phyloP scores from a whole-genome alignment of 2,797 vertebrate genomes.

The Sebastes iracundus region DNA sequence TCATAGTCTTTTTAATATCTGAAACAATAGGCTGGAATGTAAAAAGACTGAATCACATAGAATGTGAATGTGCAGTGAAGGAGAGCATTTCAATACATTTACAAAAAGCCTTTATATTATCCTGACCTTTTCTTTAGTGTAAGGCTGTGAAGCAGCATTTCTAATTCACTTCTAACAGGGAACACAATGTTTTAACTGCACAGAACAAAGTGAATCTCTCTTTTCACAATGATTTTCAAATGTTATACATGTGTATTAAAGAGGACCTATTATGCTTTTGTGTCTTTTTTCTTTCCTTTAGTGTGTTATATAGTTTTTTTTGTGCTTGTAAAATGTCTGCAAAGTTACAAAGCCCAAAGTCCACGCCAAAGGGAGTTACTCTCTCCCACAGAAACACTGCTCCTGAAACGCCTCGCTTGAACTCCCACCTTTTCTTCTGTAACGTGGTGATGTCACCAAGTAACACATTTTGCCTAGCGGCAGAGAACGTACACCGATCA shows the following conservation, averaged over 20 bases:
- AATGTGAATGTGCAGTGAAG: conserved; percentile 20
- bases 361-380: no score
- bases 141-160: background rate
- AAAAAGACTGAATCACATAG: background rate
- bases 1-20: conserved; percentile 3
- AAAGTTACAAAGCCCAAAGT: no score
- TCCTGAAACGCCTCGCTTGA: no score
- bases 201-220: background rate
- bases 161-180: background rate
- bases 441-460: no score
- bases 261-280: no score
- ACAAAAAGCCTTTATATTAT: conserved; percentile 20
- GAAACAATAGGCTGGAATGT: background rate
- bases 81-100: conserved; percentile 20
- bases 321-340: no score
- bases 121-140: conserved; percentile 9
- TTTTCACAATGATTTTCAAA: background rate
- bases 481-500: no score
- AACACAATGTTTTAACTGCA: background rate
- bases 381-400: no score
- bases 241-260: background rate
- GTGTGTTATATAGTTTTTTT: rapidly evolving
- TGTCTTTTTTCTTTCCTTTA: no score
- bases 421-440: no score
- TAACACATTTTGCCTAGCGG: no score